These are phyloP conservation scores for Xyrichtys novacula DNA, from an alignment of 2,797 vertebrate genomes.

Conservation along the genomic window DNA sequence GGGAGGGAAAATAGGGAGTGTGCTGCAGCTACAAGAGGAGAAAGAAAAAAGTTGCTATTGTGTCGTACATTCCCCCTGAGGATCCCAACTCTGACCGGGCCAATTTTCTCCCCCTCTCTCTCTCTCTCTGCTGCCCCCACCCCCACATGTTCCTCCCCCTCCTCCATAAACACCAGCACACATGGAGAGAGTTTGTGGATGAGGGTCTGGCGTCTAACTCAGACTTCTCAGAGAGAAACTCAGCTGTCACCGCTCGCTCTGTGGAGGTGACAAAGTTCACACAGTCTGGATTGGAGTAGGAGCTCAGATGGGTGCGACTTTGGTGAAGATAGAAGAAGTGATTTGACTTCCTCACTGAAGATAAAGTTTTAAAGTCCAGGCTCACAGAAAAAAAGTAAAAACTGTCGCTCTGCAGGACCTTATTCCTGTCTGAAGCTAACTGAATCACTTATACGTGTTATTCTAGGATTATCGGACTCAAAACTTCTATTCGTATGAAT, in stretches of 20 bases:
- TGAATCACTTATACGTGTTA: too few relatives aligned
- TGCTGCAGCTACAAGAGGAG: conserved; percentile 51
- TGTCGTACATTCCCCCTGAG: conserved; percentile 69
- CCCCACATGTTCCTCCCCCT: conserved; percentile 29
- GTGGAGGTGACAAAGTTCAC: background rate
- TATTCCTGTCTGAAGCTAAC: background rate
- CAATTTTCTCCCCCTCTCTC: conserved; percentile 28
- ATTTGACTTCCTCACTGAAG: background rate
- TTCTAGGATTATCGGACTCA: too few relatives aligned
- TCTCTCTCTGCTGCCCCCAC: conserved; percentile 2
- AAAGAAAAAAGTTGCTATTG: conserved; percentile 69
- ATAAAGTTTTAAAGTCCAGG: background rate
- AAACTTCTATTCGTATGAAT: too few relatives aligned
- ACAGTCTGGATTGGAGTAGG: background rate
- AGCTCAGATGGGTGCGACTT: background rate
- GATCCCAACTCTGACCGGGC: conserved; percentile 47
- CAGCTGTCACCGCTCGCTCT: conserved; percentile 2
- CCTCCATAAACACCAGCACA: conserved; percentile 72
- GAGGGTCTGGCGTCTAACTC: conserved; percentile 48
- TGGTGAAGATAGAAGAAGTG: background rate
- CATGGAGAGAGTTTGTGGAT: conserved; percentile 74
- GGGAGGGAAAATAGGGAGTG: conserved; percentile 61
- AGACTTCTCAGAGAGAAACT: conserved; percentile 29
- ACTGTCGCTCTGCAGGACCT: background rate
- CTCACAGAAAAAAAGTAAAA: background rate